A percentile compares a stretch with the other conserved stretches of the same genome.
Conservation (phyloP, 2,888 invertebrate genomes). For the Diaprepes abbreviatus region DNA sequence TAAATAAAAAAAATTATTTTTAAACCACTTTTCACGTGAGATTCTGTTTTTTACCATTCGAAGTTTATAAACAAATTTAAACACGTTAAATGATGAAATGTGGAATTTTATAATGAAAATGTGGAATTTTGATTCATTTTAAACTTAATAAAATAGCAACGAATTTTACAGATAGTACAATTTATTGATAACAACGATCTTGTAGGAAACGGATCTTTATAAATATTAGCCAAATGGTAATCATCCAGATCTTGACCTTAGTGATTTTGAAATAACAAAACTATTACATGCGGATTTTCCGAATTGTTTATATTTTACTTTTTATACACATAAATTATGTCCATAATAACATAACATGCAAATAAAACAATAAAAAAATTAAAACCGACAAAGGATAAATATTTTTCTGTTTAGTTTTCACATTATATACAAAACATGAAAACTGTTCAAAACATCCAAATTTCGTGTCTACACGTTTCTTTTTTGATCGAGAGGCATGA, state of each 20-base stretch:
- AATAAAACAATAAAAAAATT: too few species aligned
- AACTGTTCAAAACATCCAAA: too few species aligned
- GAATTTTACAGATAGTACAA: not conserved
- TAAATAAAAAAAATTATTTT: not conserved
- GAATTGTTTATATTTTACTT: not conserved
- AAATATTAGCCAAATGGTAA: not conserved
- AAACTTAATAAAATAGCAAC: not conserved
- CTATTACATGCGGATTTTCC: not conserved
- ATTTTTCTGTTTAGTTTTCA: too few species aligned
- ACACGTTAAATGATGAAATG: too few species aligned
- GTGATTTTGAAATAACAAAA: not conserved
- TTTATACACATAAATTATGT: too few species aligned
- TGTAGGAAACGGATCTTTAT: not conserved
- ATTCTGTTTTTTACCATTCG: not conserved
- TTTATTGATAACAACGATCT: conserved; percentile 1
- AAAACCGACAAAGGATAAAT: too few species aligned
- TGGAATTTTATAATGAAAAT: too few species aligned
- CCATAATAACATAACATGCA: too few species aligned
- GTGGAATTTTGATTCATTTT: not conserved
- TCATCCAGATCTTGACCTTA: not conserved
- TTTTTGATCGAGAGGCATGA: too few species aligned
- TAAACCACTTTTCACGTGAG: not conserved
- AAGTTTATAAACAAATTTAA: not conserved
- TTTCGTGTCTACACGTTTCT: too few species aligned
- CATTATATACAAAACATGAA: too few species aligned